Evolutionary conservation across 1,140 invertebrate species (phyloP).

Genomic region (Elymnias hypermnestra): DNA sequence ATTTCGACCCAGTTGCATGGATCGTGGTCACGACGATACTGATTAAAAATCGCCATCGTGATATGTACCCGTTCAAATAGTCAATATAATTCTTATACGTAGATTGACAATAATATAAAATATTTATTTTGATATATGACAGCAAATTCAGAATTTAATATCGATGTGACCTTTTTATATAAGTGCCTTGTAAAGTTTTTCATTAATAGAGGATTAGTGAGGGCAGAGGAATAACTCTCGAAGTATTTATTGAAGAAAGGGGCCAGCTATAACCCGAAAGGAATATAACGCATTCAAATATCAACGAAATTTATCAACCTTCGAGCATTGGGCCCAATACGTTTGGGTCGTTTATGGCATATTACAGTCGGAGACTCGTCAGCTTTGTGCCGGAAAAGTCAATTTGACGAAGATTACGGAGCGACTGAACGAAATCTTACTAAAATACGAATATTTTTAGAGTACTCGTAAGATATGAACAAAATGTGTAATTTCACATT

Average conservation of each 20-base stretch:
- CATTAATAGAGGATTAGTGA: slow-evolving; percentile 46
- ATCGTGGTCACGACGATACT: no score
- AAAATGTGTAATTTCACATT: slow-evolving; percentile 23
- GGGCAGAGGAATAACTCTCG: slow-evolving; percentile 35
- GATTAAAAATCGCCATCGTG: no score
- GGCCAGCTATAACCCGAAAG: slow-evolving; percentile 46
- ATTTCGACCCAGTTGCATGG: no score
- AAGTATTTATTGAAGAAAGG: slow-evolving; percentile 53
- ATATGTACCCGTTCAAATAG: no score
- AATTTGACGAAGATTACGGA: slow-evolving; percentile 66
- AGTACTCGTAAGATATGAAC: slow-evolving; percentile 43
- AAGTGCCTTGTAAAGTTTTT: slow-evolving; percentile 21
- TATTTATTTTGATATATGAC: not conserved
- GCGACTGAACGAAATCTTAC: slow-evolving; percentile 50
- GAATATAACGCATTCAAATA: slow-evolving; percentile 71
- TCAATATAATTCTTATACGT: no score
- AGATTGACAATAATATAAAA: no score
- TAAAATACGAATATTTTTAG: slow-evolving; percentile 50
- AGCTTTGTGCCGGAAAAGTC: slow-evolving; percentile 59
- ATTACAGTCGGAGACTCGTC: slow-evolving; percentile 63
- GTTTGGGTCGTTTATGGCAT: slow-evolving; percentile 68
- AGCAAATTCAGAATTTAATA: not conserved
- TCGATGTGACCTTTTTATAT: not conserved
- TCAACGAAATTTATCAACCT: slow-evolving; percentile 69
- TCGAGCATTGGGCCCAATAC: slow-evolving; percentile 59